Evolutionary conservation across 2,888 invertebrate genomes (phyloP).

Genomic region (Thecocarcelia acutangulata): DNA sequence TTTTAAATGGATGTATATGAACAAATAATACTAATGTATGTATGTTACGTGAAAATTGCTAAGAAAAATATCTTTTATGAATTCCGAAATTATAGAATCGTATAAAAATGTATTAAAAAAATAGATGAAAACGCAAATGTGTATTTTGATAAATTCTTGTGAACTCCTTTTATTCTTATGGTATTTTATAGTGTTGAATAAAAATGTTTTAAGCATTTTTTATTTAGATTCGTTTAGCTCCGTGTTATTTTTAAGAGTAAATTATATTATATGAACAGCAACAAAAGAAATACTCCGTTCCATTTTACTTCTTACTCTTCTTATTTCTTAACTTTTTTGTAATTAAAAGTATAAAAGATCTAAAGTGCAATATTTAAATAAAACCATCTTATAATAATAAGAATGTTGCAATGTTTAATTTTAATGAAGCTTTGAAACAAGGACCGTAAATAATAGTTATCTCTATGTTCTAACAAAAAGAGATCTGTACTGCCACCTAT

Average conservation of each 20-base stretch:
- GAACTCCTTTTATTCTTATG: slow-evolving; percentile 58
- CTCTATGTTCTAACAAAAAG: no score
- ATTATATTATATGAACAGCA: slow-evolving; percentile 53
- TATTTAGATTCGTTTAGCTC: slow-evolving; percentile 57
- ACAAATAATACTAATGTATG: slow-evolving; percentile 9
- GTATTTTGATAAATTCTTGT: slow-evolving; percentile 62
- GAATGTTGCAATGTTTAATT: slow-evolving; percentile 4
- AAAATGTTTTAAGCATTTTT: slow-evolving; percentile 62
- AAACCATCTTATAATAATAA: slow-evolving; percentile 64
- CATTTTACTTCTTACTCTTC: slow-evolving; percentile 62
- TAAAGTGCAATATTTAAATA: slow-evolving; percentile 67
- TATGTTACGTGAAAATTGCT: slow-evolving; percentile 51
- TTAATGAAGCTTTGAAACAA: not conserved
- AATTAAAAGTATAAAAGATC: slow-evolving; percentile 42
- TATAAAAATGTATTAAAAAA: not conserved
- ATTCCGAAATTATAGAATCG: slow-evolving; percentile 5
- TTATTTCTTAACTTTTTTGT: slow-evolving; percentile 60
- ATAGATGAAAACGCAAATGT: slow-evolving; percentile 28
- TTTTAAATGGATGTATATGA: slow-evolving; percentile 56
- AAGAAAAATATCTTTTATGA: slow-evolving; percentile 28
- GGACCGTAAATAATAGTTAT: no score
- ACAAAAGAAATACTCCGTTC: slow-evolving; percentile 63
- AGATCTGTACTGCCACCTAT: no score
- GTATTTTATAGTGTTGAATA: slow-evolving; percentile 53
- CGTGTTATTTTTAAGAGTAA: slow-evolving; percentile 61